Base-by-base conservation (phyloP, 1,140 invertebrate genomes). In the Nixonia krombeini region DNA sequence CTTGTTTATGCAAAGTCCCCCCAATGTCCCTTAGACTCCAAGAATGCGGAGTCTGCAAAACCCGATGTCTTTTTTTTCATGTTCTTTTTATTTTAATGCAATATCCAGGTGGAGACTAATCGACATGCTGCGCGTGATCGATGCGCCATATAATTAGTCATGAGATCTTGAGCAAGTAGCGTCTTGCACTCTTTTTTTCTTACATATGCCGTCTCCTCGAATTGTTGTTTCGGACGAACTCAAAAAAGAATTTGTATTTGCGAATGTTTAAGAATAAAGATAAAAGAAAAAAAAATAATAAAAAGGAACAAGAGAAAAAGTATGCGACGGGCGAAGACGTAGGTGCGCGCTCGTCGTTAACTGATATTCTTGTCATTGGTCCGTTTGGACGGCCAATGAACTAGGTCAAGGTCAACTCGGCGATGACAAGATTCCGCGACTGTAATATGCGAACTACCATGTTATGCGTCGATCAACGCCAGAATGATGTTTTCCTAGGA, bases 361-460 rank as follows among this genome's bases (percentile, higher is more conserved):
- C 29, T 8, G 29, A 10, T 31, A 31, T 31, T 31, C 29, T 31
- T 31, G 29, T 31, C 29, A 31, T 31, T 31, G 29, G 9, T 26
- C 25, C 4, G 25, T 9, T 26, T 26, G 25, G 25, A 26, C 25
- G 25, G 25, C 9, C 25, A 9, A 26, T 26, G 4, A 31, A 4
- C 29, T 31, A 8, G 8, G 29, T 31, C 29, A 31, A 31, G 29
- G 29, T 9, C 29, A 8, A 12, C 29, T 2, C 10, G 29, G 9
- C 29, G 10, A 12, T 37, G 33, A 37, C 33, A 7, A 37, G 33
- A 37, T 37, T 37, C 4, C 33, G 33, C 33, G 33, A 37, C 12
- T 37, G 10, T 37, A 15, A 33, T 2, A 33, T 37, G 10, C 15
- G 33, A 33, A 33, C 12, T 13, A 3, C 2, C 8, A 8, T 3